Conservation (phyloP, 2,888 invertebrate genomes). For the Ischnura elegans region DNA sequence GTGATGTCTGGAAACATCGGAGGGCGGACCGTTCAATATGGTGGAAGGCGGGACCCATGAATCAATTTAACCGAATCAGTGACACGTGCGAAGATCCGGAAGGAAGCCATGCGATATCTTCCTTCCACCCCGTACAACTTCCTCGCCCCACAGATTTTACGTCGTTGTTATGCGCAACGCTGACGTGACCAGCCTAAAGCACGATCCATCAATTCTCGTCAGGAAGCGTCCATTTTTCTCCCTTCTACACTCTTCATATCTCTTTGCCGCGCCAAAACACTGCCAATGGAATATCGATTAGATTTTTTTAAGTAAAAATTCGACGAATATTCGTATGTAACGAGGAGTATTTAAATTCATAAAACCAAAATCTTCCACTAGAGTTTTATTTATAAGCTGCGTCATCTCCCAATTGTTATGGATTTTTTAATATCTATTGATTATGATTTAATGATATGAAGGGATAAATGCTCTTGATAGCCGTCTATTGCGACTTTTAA, state of each 20-base stretch:
- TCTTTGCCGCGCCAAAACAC: neutral
- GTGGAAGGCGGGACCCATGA: neutral
- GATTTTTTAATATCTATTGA: no score
- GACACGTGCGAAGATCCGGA: neutral
- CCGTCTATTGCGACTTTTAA: no score
- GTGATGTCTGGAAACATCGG: no score
- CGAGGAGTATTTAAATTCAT: no score
- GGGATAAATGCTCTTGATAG: no score
- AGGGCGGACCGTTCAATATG: neutral
- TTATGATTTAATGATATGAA: no score
- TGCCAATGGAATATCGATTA: neutral
- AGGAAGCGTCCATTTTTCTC: neutral
- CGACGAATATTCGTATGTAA: no score
- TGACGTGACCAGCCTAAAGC: neutral
- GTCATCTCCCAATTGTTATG: no score
- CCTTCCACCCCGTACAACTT: neutral
- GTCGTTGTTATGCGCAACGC: neutral
- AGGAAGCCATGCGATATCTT: neutral
- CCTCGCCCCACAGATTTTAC: neutral
- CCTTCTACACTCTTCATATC: no score
- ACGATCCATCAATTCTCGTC: neutral
- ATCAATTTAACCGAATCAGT: constrained; percentile 6
- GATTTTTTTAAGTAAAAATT: neutral
- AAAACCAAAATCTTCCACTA: no score
- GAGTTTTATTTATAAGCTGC: no score